These are phyloP conservation scores for Arizona elegans DNA, from an alignment of 2,113 vertebrate species.

Conservation along the genomic window DNA sequence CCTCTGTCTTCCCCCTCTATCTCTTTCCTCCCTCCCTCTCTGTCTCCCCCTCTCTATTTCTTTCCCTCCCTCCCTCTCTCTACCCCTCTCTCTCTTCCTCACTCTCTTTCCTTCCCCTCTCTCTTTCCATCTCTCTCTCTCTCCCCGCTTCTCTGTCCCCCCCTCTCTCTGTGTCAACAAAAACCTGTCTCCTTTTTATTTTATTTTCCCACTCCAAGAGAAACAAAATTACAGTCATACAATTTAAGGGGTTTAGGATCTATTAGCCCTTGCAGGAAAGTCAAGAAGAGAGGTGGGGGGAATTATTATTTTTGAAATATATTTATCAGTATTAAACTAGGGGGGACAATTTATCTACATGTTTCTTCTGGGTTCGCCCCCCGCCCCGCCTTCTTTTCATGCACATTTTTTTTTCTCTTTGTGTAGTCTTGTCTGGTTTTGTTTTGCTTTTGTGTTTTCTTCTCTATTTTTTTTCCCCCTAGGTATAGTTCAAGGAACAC, in stretches of 20 bases:
- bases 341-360: too few relatives aligned
- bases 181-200: neutral
- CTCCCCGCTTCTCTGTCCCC: too few relatives aligned
- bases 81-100: accelerated
- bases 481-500: neutral
- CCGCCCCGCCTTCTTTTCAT: too few relatives aligned
- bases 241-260: neutral
- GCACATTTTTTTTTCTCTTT: too few relatives aligned
- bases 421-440: neutral
- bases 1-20: too few relatives aligned
- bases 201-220: neutral
- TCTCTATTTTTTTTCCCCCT: neutral
- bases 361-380: too few relatives aligned
- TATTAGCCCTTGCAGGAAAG: neutral
- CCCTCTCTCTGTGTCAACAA: too few relatives aligned
- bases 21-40: too few relatives aligned
- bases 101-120: accelerated
- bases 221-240: neutral
- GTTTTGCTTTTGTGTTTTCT: neutral
- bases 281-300: neutral
- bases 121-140: accelerated
- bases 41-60: accelerated
- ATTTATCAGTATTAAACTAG: too few relatives aligned
- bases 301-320: too few relatives aligned
- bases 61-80: too few relatives aligned